Base-by-base conservation (phyloP, 2,888 invertebrate genomes). In the Leptura quadrifasciata region DNA sequence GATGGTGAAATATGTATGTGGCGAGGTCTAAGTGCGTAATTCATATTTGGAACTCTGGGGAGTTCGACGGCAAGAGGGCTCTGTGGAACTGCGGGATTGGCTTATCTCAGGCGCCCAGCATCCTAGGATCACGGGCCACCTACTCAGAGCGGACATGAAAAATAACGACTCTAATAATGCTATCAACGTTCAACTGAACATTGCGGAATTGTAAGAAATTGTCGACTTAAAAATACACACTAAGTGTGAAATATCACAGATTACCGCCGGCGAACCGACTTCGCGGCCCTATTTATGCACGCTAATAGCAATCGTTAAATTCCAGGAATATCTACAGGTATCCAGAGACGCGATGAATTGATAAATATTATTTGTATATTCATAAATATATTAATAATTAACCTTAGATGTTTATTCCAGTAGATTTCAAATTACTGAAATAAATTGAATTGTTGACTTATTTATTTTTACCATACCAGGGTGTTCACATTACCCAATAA, bases 111-210 rank as follows among this genome's bases (percentile, higher is more conserved):
- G 79, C 84, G 83, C 81, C 85, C 88, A 88, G 88, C 84, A 83
- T 81, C 82, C 82, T 81, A 77, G 82, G 84, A 83, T 85, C 85
- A 83, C 84, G 82, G 80, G 80, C 84, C 84, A 79, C 80, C 80
- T 80, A 80, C 80, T 80, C 77, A 75, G 77, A 72, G 77, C 82
- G 80, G 84, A 84, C 85, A 84, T 85, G 88, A 87, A 88, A 88
- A 88, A 88, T 88, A 88, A 88, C 86, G 87, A 87, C 87, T 83
- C 85, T 87, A 87, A 87, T 87, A 87, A 87, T 87, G 86, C 85
- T 87, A 87, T 87, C 87, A 86, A 83, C 81, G 79, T 81, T 82
- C 79, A 81, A 84, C 82, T 82, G 84, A 84, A 83, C 83, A 84
- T 80, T 80, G 84, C 83, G 81, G 80, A 85, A 84, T 83, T 80